Conservation (phyloP, 2,113 vertebrate genomes). For the Cebidichthys violaceus region DNA sequence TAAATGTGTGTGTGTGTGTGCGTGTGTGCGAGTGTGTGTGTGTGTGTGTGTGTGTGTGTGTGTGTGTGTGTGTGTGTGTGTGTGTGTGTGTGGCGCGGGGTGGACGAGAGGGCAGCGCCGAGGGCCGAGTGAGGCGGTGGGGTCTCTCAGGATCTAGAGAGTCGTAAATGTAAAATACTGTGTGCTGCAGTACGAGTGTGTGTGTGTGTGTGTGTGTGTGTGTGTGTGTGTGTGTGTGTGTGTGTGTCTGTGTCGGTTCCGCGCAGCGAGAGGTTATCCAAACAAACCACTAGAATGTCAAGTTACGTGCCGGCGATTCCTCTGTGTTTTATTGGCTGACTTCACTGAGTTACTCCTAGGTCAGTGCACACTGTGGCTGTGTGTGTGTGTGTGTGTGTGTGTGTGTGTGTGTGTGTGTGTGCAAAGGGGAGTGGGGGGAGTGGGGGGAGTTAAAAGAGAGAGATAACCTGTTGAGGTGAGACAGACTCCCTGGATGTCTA, state of each 20-base stretch:
- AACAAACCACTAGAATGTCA: constrained; percentile 87
- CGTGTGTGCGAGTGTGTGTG: constrained; percentile 59
- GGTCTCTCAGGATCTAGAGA: constrained; percentile 64
- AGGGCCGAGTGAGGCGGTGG: constrained; percentile 45
- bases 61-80: constrained; percentile 22
- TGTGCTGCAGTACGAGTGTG: constrained; percentile 58
- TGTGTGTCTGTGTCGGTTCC: constrained; percentile 61
- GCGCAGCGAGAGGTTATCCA: constrained; percentile 83
- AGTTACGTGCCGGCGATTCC: constrained; percentile 86
- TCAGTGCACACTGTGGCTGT: constrained; percentile 65
- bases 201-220: constrained; percentile 21
- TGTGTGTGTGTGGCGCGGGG: constrained; percentile 61
- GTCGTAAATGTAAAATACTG: constrained; percentile 87
- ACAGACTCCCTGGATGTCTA: constrained; percentile 26
- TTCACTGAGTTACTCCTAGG: constrained; percentile 83
- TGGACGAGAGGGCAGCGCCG: constrained; percentile 65
- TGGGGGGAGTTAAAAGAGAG: background rate
- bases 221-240: constrained; percentile 44
- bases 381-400: constrained; percentile 22
- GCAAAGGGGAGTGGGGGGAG: background rate
- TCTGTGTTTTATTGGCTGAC: constrained; percentile 85
- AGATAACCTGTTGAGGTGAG: constrained; percentile 28
- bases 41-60: constrained; percentile 41
- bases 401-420: constrained; percentile 13
- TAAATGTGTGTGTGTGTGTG: constrained; percentile 62